Evolutionary conservation across 1,140 invertebrate species (phyloP).

Genomic region (Rhagoletis pomonella): DNA sequence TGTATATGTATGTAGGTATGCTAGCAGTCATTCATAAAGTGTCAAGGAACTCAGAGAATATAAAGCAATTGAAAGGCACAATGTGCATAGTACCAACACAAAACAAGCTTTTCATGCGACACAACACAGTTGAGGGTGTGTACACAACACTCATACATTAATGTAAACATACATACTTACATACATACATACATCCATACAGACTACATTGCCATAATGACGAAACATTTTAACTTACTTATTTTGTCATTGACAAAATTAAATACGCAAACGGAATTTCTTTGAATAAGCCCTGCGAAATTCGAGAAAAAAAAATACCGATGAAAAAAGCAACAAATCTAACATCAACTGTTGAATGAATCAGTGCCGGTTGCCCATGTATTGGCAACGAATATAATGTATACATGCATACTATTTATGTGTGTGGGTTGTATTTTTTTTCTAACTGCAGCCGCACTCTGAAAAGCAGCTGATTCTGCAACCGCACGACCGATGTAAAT

Average conservation of each 20-base stretch:
- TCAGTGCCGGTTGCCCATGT: background rate
- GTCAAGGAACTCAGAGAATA: slow-evolving; percentile 37
- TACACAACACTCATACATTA: background rate
- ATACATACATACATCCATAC: background rate
- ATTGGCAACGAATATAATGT: background rate
- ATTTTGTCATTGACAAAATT: slow-evolving; percentile 29
- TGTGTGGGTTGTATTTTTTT: no score
- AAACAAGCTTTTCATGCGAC: slow-evolving; percentile 13
- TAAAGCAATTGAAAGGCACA: slow-evolving; percentile 37
- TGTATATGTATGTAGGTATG: background rate
- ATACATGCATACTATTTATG: background rate
- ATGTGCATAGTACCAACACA: background rate
- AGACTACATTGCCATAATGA: background rate
- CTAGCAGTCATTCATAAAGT: slow-evolving; percentile 23
- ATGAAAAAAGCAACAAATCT: background rate
- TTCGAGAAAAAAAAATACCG: background rate
- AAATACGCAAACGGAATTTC: background rate
- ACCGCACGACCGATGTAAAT: background rate
- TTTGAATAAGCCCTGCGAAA: background rate
- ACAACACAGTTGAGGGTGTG: background rate
- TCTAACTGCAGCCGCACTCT: background rate
- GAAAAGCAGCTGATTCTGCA: background rate
- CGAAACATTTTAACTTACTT: background rate
- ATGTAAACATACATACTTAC: background rate
- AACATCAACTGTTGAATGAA: slow-evolving; percentile 7